Evolutionary conservation across 2,113 vertebrate genomes (phyloP).

Genomic region (Larimichthys polyactis): DNA sequence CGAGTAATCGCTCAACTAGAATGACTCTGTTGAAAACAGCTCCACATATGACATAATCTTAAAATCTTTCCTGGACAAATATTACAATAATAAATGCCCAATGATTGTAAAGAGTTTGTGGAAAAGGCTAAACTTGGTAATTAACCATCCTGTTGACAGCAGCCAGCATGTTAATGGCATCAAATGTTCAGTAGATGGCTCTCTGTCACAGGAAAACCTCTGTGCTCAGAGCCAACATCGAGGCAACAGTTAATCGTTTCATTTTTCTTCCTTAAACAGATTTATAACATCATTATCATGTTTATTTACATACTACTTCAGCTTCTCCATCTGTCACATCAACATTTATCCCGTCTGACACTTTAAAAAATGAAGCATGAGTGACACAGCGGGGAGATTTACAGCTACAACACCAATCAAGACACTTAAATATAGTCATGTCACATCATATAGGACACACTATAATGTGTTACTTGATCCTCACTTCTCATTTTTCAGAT

Average conservation of each 20-base stretch:
- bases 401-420: not conserved
- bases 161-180: conserved; percentile 37
- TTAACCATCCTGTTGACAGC: not conserved
- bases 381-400: not conserved
- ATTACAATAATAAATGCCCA: not conserved
- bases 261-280: not conserved
- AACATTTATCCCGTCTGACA: not conserved
- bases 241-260: not conserved
- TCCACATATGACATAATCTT: conserved; percentile 8
- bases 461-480: not conserved
- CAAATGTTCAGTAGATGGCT: conserved; percentile 60
- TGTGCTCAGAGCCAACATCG: not conserved
- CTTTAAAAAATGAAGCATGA: not conserved
- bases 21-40: conserved; percentile 43
- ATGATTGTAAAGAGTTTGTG: not conserved
- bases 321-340: not conserved
- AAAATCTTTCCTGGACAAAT: not conserved
- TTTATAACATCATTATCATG: not conserved
- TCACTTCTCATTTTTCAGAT: not conserved
- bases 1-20: conserved; percentile 14
- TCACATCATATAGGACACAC: not conserved
- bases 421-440: not conserved
- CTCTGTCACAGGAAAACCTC: conserved; percentile 52
- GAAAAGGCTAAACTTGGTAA: not conserved
- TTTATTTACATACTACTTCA: not conserved